These are phyloP conservation scores for Leptinotarsa defecta DNA, from an alignment of 1,140 invertebrate species.

Conservation along the genomic window DNA sequence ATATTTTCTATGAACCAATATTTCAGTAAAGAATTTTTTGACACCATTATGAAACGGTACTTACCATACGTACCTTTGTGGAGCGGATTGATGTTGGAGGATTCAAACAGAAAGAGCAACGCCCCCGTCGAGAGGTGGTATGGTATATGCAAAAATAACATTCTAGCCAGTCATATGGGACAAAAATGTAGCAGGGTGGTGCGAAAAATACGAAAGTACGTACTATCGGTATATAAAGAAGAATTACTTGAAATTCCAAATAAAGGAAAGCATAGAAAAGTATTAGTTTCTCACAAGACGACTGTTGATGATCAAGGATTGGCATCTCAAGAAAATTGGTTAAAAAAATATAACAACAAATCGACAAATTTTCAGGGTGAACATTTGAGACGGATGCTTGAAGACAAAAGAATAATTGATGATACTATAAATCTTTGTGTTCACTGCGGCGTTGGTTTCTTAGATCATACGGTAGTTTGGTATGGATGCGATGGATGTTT, in stretches of 20 bases:
- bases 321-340: conserved; percentile 8
- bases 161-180: not conserved
- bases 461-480: not conserved
- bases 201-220: conserved; percentile 2
- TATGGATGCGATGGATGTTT: not conserved
- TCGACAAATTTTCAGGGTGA: not conserved
- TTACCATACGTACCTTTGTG: conserved; percentile 12
- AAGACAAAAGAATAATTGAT: not conserved
- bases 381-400: not conserved
- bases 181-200: conserved; percentile 11
- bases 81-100: conserved; percentile 15
- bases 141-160: conserved; percentile 22
- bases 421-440: not conserved
- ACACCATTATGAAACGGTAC: not conserved
- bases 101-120: conserved; percentile 8
- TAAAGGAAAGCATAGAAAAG: not conserved
- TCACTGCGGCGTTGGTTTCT: not conserved
- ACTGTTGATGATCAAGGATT: not conserved
- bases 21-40: not conserved
- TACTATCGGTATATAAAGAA: not conserved
- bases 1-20: not conserved
- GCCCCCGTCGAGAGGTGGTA: conserved; percentile 16
- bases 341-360: not conserved
- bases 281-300: not conserved
- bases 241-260: conserved; percentile 1